A percentile compares a stretch with the other conserved stretches of the same genome.
These are phyloP conservation scores for Cephalopachus bancanus DNA, from an alignment of 2,797 vertebrate genomes.

Conservation along the genomic window DNA sequence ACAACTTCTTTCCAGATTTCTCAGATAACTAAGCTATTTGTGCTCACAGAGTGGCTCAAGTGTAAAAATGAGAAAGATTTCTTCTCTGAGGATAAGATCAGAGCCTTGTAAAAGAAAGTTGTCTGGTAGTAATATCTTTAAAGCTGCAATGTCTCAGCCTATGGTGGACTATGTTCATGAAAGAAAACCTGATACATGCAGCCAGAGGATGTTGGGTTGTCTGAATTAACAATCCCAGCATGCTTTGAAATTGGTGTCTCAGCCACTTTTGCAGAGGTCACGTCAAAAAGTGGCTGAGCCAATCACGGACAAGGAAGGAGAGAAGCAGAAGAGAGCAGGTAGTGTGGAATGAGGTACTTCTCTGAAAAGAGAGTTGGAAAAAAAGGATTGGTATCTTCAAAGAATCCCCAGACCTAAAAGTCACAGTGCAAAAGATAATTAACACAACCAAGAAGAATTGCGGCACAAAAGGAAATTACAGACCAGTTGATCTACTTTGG, in stretches of 20 bases:
- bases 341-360: slow-evolving; percentile 92
- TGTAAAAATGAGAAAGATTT: slow-evolving; percentile 71
- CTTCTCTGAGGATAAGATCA: slow-evolving; percentile 67
- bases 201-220: slow-evolving; percentile 95
- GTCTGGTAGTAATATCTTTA: slow-evolving; percentile 78
- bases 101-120: slow-evolving; percentile 65
- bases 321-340: slow-evolving; percentile 91
- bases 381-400: slow-evolving; percentile 93
- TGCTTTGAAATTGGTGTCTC: slow-evolving; percentile 93
- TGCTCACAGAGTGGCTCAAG: slow-evolving; percentile 73
- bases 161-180: slow-evolving; percentile 93
- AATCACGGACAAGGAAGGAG: slow-evolving; percentile 92
- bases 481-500: slow-evolving; percentile 93
- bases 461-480: slow-evolving; percentile 93
- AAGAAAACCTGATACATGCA: slow-evolving; percentile 94
- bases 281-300: slow-evolving; percentile 92
- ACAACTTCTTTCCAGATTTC: slow-evolving; percentile 83
- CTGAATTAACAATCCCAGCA: slow-evolving; percentile 92
- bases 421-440: slow-evolving; percentile 92
- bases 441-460: slow-evolving; percentile 93
- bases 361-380: slow-evolving; percentile 92
- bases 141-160: slow-evolving; percentile 81
- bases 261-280: slow-evolving; percentile 91
- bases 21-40: slow-evolving; percentile 71
- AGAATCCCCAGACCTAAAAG: slow-evolving; percentile 93